These are phyloP conservation scores for Tinamus guttatus DNA, from an alignment of 2,113 vertebrate genomes.

Conservation along the genomic window DNA sequence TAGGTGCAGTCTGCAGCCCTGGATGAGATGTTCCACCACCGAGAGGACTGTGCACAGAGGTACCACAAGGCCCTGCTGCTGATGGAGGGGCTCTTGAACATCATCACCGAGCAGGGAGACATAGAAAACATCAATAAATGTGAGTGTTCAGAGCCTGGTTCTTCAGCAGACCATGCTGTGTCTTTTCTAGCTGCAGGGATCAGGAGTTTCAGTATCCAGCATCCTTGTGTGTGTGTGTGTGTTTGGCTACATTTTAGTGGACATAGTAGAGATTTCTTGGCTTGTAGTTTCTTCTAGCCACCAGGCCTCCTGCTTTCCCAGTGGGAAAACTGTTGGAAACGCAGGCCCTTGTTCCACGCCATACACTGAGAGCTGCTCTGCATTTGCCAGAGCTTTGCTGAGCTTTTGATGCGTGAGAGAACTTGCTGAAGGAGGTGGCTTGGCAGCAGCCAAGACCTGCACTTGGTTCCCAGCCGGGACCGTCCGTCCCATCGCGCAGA, in stretches of 20 bases:
- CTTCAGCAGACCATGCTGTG: background rate
- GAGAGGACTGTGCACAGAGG: constrained; percentile 85
- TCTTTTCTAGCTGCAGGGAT: background rate
- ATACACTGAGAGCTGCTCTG: background rate
- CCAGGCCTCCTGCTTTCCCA: background rate
- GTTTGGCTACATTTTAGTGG: background rate
- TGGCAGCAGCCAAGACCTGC: constrained; percentile 20
- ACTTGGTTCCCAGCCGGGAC: background rate
- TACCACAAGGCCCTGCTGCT: constrained; percentile 93
- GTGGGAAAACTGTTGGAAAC: background rate
- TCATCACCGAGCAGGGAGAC: constrained; percentile 86
- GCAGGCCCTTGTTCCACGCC: background rate
- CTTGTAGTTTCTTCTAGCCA: background rate
- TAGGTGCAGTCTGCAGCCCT: constrained; percentile 93
- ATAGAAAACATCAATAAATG: constrained; percentile 89
- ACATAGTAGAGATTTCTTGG: background rate
- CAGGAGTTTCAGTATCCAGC: background rate
- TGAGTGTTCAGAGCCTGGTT: constrained; percentile 60
- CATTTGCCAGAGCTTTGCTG: background rate
- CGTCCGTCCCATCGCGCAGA: background rate
- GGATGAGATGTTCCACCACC: constrained; percentile 94
- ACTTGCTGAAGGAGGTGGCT: background rate
- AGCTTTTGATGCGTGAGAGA: background rate
- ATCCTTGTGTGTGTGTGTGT: background rate
- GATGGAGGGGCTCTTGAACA: constrained; percentile 90